Conservation (phyloP, 92 coral and sea anemone genomes). For the Epizoanthus ramosus region DNA sequence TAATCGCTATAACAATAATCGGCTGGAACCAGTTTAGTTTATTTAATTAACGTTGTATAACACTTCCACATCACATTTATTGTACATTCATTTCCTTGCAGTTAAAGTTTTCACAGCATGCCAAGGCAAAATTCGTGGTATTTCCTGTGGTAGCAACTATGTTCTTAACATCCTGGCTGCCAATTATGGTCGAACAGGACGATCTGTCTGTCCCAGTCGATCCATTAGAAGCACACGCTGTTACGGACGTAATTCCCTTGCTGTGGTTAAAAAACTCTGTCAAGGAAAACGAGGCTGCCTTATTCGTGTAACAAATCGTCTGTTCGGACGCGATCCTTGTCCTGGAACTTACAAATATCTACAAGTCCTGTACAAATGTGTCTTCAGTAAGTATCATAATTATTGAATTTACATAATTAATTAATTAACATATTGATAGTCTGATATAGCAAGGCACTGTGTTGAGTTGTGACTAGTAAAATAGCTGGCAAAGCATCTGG, state of each 20-base stretch:
- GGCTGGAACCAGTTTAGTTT: not conserved
- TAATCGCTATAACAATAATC: no score
- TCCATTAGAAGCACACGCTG: constrained; percentile 18
- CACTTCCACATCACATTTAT: no score
- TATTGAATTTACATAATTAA: no score
- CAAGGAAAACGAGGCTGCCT: constrained; percentile 13
- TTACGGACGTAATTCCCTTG: not conserved
- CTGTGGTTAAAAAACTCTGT: constrained; percentile 19
- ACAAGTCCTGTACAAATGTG: constrained; percentile 16
- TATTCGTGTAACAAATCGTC: constrained; percentile 7
- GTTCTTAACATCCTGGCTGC: constrained; percentile 24
- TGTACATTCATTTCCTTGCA: not conserved
- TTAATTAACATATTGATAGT: no score
- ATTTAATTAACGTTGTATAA: not conserved
- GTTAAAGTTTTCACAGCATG: constrained; percentile 10
- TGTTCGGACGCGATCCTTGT: constrained; percentile 34
- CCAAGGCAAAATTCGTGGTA: constrained; percentile 5
- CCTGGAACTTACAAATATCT: constrained; percentile 27
- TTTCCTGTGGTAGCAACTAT: constrained; percentile 3
- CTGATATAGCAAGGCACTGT: no score
- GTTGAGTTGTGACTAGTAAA: no score
- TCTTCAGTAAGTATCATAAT: constrained; percentile 30
- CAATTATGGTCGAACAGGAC: constrained; percentile 31
- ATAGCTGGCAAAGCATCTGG: no score
- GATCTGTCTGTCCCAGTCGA: constrained; percentile 19